Percentiles rank a stretch among this genome's conserved stretches.
Evolutionary conservation across 1,140 invertebrate genomes (phyloP).

Genomic region (Heliconius hewitsoni): DNA sequence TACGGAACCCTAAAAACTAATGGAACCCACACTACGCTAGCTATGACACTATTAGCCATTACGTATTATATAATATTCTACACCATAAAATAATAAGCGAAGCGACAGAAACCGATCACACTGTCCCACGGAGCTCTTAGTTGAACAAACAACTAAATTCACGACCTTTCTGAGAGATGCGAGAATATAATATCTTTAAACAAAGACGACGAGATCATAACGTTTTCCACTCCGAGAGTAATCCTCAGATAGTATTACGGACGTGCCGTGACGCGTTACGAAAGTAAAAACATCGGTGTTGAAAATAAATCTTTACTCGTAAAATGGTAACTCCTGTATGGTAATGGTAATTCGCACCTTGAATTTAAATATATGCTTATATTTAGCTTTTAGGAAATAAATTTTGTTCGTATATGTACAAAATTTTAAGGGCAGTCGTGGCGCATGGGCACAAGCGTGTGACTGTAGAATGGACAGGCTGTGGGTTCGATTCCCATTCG

Average conservation of each 20-base stretch:
- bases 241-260: conserved; percentile 30
- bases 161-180: conserved; percentile 37
- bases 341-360: neutral
- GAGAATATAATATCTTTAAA: conserved; percentile 45
- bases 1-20: neutral
- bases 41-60: neutral
- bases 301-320: neutral
- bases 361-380: neutral
- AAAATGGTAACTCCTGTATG: neutral
- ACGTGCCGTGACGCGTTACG: neutral
- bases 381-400: neutral
- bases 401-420: neutral
- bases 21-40: neutral
- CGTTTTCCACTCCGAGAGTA: conserved; percentile 34
- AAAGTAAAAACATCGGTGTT: neutral
- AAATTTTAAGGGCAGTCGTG: neutral
- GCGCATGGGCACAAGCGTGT: no score
- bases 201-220: conserved; percentile 36
- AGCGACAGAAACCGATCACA: conserved; percentile 13
- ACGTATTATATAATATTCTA: conserved; percentile 4
- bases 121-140: conserved; percentile 43
- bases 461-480: no score
- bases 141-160: conserved; percentile 54
- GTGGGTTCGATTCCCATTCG: no score
- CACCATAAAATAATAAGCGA: conserved; percentile 15